Evolutionary conservation across 1,140 invertebrate genomes (phyloP), one percentile per base, ranked within the genome.

Genomic region (Temnothorax nylanderi): DNA sequence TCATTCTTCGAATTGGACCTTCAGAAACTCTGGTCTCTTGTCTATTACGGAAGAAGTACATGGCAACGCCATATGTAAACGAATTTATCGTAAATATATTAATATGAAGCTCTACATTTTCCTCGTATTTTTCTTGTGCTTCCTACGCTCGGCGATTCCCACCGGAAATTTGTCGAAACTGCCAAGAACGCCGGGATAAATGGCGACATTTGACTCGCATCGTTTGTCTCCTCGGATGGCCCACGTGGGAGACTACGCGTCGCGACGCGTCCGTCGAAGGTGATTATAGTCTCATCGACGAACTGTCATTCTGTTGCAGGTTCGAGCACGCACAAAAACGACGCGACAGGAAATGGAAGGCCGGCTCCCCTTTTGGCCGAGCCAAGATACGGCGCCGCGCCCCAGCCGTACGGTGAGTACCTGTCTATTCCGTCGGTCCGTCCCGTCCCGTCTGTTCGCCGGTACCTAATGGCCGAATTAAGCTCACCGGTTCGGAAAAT

Each of bases 351-450:
- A 93, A 94, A 96, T 94, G 97, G 97, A 92, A 96, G 97, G 92
- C 97, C 97, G 13, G 96, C 97, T 87, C 98, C 98, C 78, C 96
- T 98, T 88, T 96, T 98, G 69, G 97, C 98, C 94, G 98, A 98
- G 92, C 98, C 98, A 56, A 97, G 98, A 95, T 98, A 98, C 94
- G 98, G 97, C 86, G 97, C 97, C 85, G 96, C 97, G 92, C 97
- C 98, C 88, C 97, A 98, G 93, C 98, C 97, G 86, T 98, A 98
- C 96, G 97, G 98, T 98, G 96, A 98, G 97, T 87, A 16, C 82
- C 21, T 11, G 37, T 71, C 18, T 75, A 4, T 34, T 4, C 34
- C n/a, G 21, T 76, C 49, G n/a, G 16, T 34, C 26, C 41, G 18
- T 56, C 71, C 64, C 37, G 44, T 56, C 78, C 47, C 34, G n/a